Evolutionary conservation across 2,797 vertebrate species (phyloP), one percentile per base, ranked within the genome.

Genomic region (Hybognathus amarus): DNA sequence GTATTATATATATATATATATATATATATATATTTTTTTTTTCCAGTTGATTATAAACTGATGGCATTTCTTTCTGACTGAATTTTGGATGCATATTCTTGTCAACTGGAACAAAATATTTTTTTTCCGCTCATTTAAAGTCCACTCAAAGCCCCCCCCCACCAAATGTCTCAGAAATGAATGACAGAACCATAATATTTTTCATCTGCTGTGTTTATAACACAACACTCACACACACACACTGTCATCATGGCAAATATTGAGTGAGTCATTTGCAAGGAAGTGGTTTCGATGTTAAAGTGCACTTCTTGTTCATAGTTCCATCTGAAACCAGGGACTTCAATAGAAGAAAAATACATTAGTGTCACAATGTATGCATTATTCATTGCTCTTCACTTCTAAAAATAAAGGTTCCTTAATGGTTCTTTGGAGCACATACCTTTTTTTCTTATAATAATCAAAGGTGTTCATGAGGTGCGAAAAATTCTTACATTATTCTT

Each of bases 201-300:
- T 81, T 77, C 47, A 45, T 84, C 71, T 73, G 30, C 50, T 40
- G 18, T 79, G 50, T 66, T 50, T 69, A 69, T 59, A 63, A 83
- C 22, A 50, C 17, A 50, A 47, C 13, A 47, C 42, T 11, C 42
- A 12, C 40, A 11, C 11, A 45, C 42, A 45, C 42, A 36, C 20
- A 67, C n/a, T 27, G 52, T 20, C 82, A 83, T 77, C 74, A 83
- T 69, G 73, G 73, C 64, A 77, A 61, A 77, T 83, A 83, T 77
- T 83, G 82, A 76, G 45, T 76, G 71, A 83, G 82, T 77, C 82
- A 77, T 61, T 61, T 33, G 73, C 74, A 83, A 70, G 74, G 82
- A 83, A 83, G 82, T 83, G 82, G 82, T 83, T 82, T 76, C 27
- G 2, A 42, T 82, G 80, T 74, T 82, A 74, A 82, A 74, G 80